A percentile compares a stretch with the other conserved stretches of the same genome.
Conservation (phyloP, 2,888 invertebrate genomes). For the Pogonocherus hispidulus region DNA sequence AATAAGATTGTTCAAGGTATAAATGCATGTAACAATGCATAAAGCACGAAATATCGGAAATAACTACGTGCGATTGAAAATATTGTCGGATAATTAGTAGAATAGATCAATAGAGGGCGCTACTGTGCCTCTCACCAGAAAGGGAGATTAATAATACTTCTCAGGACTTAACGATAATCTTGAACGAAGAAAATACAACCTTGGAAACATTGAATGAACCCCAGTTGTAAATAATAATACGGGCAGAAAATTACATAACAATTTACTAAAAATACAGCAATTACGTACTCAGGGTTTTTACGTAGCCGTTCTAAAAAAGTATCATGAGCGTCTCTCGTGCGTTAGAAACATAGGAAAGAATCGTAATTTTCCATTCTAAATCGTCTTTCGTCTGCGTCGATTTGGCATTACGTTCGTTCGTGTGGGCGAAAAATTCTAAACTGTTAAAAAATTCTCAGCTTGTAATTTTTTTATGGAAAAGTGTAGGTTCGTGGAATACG, state of each 20-base stretch:
- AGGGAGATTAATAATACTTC: too few species aligned
- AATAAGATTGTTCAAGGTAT: too few species aligned
- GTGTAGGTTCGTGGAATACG: not conserved
- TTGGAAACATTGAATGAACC: slow-evolving; percentile 6
- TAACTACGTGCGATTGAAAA: too few species aligned
- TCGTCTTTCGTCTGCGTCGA: not conserved
- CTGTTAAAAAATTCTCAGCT: not conserved
- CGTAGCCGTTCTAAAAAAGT: slow-evolving; percentile 7
- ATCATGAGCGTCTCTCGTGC: not conserved
- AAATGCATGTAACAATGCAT: too few species aligned
- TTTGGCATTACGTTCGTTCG: not conserved
- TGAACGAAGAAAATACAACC: too few species aligned
- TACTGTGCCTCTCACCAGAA: too few species aligned
- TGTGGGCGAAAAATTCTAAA: not conserved
- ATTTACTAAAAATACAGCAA: not conserved
- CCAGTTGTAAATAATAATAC: not conserved
- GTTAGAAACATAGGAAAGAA: not conserved
- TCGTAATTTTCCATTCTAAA: not conserved
- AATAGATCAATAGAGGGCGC: too few species aligned
- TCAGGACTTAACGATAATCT: too few species aligned
- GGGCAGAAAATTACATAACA: not conserved
- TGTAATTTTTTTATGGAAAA: not conserved
- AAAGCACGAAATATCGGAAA: too few species aligned
- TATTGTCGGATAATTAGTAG: too few species aligned
- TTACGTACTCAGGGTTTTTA: not conserved